A percentile compares a stretch with the other conserved stretches of the same genome.
phyloP scores from a whole-genome alignment of 2,113 vertebrate genomes.

The Canis aureus region DNA sequence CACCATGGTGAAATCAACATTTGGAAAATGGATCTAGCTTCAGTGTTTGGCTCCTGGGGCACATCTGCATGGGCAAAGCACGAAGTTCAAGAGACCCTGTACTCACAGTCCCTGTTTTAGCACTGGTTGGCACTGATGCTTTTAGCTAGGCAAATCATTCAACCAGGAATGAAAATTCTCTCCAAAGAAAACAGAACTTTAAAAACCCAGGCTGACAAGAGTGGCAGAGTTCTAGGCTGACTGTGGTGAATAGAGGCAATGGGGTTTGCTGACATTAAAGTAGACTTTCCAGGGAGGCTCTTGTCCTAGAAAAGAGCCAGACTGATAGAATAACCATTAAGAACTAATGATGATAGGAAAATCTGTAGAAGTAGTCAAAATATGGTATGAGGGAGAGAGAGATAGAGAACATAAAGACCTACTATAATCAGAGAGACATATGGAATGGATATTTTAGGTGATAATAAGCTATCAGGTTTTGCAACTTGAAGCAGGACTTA shows the following conservation, averaged over 20 bases:
- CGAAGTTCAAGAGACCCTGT: background rate
- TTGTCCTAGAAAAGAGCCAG: background rate
- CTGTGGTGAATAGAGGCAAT: background rate
- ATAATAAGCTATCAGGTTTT: constrained; percentile 14
- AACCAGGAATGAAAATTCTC: background rate
- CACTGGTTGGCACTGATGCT: background rate
- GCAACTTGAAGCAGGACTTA: background rate
- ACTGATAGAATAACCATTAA: background rate
- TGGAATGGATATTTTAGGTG: background rate
- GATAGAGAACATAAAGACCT: background rate
- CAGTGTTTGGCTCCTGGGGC: background rate
- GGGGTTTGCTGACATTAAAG: background rate
- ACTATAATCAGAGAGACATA: background rate
- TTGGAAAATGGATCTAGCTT: background rate
- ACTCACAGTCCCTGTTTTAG: background rate
- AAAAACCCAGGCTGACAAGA: background rate
- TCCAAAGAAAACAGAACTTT: constrained; percentile 43
- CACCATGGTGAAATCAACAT: background rate
- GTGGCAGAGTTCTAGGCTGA: background rate
- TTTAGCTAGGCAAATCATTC: background rate
- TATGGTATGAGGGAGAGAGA: background rate
- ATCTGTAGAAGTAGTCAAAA: background rate
- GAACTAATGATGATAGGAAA: background rate
- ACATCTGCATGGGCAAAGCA: background rate
- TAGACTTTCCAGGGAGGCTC: background rate